Conservation (phyloP, 1,140 invertebrate species). For the Hypothenemus hampei region DNA sequence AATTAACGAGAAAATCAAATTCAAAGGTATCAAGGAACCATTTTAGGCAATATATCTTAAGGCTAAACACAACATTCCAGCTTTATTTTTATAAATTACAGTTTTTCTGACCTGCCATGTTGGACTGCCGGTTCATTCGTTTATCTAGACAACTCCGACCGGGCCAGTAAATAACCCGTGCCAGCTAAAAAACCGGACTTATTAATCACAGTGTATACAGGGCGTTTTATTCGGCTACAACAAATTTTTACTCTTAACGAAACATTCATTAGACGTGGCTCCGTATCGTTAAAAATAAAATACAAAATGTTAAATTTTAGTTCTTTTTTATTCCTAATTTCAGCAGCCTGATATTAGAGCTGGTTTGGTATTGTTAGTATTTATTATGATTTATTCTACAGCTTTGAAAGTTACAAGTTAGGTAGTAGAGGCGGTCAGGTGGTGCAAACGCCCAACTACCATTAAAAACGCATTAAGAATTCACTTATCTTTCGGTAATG, state of each 20-base stretch:
- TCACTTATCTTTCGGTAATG: slow-evolving; percentile 9
- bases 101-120: slow-evolving; percentile 27
- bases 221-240: not conserved
- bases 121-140: slow-evolving; percentile 27
- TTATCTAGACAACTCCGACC: slow-evolving; percentile 27
- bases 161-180: slow-evolving; percentile 23
- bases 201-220: slow-evolving; percentile 23
- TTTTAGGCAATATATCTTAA: slow-evolving; percentile 11
- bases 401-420: not conserved
- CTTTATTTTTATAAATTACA: slow-evolving; percentile 28
- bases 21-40: slow-evolving; percentile 2
- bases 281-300: not conserved
- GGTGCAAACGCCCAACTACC: slow-evolving; percentile 14
- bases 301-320: not conserved
- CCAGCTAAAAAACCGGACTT: slow-evolving; percentile 25
- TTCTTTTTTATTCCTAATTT: not conserved
- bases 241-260: not conserved
- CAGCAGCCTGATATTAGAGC: not conserved
- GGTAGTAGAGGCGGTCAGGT: slow-evolving; percentile 5
- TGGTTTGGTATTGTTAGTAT: not conserved
- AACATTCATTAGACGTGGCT: not conserved
- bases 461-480: slow-evolving; percentile 23
- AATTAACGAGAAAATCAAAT: slow-evolving; percentile 4
- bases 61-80: slow-evolving; percentile 14
- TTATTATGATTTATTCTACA: slow-evolving; percentile 6